Evolutionary conservation across 2,888 invertebrate species (phyloP).

Genomic region (Limnephilus auricula): DNA sequence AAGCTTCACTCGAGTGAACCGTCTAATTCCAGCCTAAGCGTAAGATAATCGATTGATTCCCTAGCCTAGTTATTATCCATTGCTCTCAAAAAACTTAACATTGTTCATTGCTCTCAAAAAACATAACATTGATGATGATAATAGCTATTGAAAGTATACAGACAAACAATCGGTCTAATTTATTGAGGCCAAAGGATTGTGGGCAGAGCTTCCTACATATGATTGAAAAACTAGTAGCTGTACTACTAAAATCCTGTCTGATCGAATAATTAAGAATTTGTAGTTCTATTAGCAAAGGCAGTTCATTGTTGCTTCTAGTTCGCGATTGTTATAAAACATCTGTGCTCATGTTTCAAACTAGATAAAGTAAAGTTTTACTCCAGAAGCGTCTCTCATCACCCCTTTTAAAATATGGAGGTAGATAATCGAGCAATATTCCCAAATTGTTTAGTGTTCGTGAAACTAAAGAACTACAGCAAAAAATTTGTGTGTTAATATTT

Average conservation of each 20-base stretch:
- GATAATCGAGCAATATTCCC: neutral
- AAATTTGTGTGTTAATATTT: neutral
- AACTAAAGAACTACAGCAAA: neutral
- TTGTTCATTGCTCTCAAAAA: neutral
- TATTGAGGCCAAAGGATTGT: slow-evolving; percentile 25
- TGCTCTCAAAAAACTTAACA: neutral
- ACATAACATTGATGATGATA: neutral
- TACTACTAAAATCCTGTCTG: slow-evolving; percentile 13
- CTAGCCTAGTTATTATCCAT: neutral
- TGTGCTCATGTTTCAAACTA: neutral
- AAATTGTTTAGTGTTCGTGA: neutral
- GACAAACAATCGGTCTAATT: slow-evolving; percentile 32
- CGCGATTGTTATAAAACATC: neutral
- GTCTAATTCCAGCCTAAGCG: too few species aligned
- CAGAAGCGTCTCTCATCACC: neutral
- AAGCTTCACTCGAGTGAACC: too few species aligned
- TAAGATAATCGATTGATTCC: neutral
- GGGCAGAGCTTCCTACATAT: slow-evolving; percentile 23
- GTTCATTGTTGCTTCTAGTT: neutral
- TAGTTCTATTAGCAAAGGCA: neutral
- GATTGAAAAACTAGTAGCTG: slow-evolving; percentile 15
- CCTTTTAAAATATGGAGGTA: neutral
- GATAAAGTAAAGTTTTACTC: neutral
- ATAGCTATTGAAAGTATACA: neutral
- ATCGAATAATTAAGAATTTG: neutral